Conservation (phyloP, 1,140 invertebrate genomes). For the Drosophila sp. region DNA sequence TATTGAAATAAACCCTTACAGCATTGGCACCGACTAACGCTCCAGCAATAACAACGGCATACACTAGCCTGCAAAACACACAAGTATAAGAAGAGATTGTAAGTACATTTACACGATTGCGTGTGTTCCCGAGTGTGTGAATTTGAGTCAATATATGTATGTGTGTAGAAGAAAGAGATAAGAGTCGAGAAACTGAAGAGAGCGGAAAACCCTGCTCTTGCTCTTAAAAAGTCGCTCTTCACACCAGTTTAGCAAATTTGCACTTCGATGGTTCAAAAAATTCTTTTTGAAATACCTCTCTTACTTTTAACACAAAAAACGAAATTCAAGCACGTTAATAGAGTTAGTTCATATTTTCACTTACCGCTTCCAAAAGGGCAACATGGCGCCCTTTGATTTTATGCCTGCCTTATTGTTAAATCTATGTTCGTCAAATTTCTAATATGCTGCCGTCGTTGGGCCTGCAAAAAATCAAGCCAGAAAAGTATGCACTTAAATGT, state of each 20-base stretch:
- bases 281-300: background rate
- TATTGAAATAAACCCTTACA: slow-evolving; percentile 51
- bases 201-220: background rate
- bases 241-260: background rate
- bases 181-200: slow-evolving; percentile 36
- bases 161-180: slow-evolving; percentile 12
- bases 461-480: slow-evolving; percentile 58
- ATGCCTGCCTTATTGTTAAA: slow-evolving; percentile 63
- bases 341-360: slow-evolving; percentile 23
- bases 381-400: slow-evolving; percentile 75
- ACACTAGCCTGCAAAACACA: slow-evolving; percentile 69
- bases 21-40: slow-evolving; percentile 69
- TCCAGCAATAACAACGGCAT: slow-evolving; percentile 78
- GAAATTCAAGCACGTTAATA: background rate
- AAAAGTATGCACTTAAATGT: slow-evolving; percentile 66
- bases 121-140: background rate
- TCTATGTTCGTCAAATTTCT: slow-evolving; percentile 64
- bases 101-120: slow-evolving; percentile 15
- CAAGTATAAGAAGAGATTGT: slow-evolving; percentile 2
- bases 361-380: slow-evolving; percentile 82
- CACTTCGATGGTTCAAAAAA: background rate
- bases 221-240: background rate
- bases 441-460: slow-evolving; percentile 70
- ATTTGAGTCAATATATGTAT: background rate
- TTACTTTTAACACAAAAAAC: background rate